A percentile compares a stretch with the other conserved stretches of the same genome.
phyloP scores from a whole-genome alignment of 2,797 vertebrate species.

The Hypotaenidia philippensis region DNA sequence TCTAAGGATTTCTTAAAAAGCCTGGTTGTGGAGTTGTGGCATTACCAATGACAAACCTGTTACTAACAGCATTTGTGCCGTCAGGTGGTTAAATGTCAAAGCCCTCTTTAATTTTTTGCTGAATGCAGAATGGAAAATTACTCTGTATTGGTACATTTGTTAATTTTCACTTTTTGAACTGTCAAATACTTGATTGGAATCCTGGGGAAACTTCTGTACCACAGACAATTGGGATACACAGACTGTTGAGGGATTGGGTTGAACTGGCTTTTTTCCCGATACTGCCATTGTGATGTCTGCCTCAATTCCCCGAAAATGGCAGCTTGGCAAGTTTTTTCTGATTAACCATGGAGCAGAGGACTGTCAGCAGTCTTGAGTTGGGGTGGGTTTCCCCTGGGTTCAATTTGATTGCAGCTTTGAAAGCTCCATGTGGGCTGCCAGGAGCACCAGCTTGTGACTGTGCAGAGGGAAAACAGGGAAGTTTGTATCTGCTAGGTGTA shows the following conservation, averaged over 20 bases:
- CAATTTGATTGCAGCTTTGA: not conserved
- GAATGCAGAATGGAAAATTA: not conserved
- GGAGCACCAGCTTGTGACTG: not conserved
- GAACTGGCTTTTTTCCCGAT: not conserved
- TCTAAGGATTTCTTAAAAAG: not conserved
- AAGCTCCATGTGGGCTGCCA: not conserved
- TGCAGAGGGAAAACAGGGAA: not conserved
- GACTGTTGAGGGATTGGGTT: not conserved
- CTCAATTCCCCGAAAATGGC: not conserved
- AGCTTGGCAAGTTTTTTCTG: not conserved
- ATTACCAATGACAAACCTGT: not conserved
- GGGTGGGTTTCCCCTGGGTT: not conserved
- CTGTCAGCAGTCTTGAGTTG: not conserved
- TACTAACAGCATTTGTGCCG: not conserved
- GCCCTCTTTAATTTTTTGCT: not conserved
- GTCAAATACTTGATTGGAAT: not conserved
- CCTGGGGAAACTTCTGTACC: not conserved
- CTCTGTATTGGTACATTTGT: not conserved
- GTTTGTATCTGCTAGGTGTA: not conserved
- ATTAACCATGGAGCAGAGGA: not conserved
- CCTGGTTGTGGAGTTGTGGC: not conserved
- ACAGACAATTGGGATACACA: rapidly evolving
- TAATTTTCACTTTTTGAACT: not conserved
- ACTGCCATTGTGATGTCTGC: not conserved
- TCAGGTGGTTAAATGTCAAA: not conserved